phyloP scores from a whole-genome alignment of 2,797 vertebrate species.

The Saxicola maurus region DNA sequence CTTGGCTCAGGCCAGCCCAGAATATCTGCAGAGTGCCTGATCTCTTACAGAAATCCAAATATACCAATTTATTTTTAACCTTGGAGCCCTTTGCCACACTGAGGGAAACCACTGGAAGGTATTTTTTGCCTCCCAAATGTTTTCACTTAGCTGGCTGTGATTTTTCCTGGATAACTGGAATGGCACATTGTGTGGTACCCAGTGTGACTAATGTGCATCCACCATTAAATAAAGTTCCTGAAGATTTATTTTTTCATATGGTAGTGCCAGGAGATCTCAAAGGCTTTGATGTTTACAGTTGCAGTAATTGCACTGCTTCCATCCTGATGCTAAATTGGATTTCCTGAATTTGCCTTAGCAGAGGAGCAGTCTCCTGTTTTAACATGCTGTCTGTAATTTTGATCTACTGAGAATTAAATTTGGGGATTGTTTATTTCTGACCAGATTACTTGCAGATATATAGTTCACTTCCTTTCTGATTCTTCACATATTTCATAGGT shows the following conservation, averaged over 20 bases:
- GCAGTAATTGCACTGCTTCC: not conserved
- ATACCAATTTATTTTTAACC: not conserved
- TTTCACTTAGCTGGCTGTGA: not conserved
- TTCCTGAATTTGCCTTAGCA: constrained; percentile 1
- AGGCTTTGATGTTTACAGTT: not conserved
- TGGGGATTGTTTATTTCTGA: not conserved
- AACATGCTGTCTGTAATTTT: not conserved
- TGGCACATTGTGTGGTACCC: not conserved
- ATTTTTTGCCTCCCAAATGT: not conserved
- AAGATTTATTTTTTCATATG: not conserved
- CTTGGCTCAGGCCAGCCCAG: not conserved
- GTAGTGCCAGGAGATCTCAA: not conserved
- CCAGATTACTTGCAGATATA: not conserved
- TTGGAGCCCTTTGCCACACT: not conserved
- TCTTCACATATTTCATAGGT: not conserved
- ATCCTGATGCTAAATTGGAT: constrained; percentile 27
- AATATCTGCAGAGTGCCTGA: not conserved
- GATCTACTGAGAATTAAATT: not conserved
- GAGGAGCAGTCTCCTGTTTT: not conserved
- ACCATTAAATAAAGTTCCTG: constrained; percentile 9
- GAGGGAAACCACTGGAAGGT: not conserved
- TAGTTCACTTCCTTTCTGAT: not conserved
- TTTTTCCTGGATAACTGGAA: not conserved
- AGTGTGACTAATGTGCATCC: not conserved
- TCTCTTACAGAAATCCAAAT: not conserved